phyloP scores from a whole-genome alignment of 1,140 invertebrate species.

The Antheraea pernyi region DNA sequence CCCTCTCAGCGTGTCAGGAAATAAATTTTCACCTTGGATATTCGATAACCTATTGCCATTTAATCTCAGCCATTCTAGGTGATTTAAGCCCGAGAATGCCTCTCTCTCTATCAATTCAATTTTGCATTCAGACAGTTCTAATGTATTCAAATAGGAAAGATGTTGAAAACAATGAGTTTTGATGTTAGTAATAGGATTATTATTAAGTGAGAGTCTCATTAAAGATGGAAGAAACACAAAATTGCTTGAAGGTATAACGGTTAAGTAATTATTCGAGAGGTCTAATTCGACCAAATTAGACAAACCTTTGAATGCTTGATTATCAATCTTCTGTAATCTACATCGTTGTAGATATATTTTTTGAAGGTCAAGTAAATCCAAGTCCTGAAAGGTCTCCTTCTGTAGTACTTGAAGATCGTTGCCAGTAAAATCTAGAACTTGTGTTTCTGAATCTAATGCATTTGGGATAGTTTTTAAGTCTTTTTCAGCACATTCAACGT shows the following conservation, averaged over 20 bases:
- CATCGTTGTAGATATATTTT: constrained; percentile 90
- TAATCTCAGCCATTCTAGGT: constrained; percentile 90
- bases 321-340: constrained; percentile 87
- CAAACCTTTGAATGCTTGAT: constrained; percentile 89
- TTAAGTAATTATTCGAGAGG: constrained; percentile 89
- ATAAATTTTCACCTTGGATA: constrained; percentile 84
- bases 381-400: constrained; percentile 87
- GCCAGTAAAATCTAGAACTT: constrained; percentile 91
- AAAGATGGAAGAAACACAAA: constrained; percentile 88
- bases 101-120: constrained; percentile 88
- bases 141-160: constrained; percentile 86
- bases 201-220: constrained; percentile 89
- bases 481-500: constrained; percentile 90
- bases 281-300: constrained; percentile 94
- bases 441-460: constrained; percentile 91
- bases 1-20: constrained; percentile 87
- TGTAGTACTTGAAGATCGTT: constrained; percentile 89
- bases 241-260: constrained; percentile 86
- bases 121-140: constrained; percentile 90
- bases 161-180: constrained; percentile 87
- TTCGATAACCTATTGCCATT: constrained; percentile 89
- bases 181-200: constrained; percentile 88
- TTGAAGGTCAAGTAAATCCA: constrained; percentile 92
- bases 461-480: constrained; percentile 87
- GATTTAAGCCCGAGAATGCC: constrained; percentile 89